Base-by-base conservation (phyloP, 2,888 invertebrate species). In the Ecliptopera silaceata region DNA sequence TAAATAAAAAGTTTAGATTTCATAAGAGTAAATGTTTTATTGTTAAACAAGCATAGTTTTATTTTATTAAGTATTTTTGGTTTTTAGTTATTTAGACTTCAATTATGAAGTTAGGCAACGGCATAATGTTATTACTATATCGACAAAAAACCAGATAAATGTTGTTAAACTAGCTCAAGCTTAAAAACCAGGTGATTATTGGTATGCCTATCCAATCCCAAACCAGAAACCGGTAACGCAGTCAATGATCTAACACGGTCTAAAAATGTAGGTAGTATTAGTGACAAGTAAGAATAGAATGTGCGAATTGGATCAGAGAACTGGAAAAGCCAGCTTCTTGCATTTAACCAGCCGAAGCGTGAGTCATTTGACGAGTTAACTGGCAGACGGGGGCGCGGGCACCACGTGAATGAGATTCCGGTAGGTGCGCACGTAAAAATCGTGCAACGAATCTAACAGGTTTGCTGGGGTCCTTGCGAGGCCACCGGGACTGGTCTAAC, bases 391-490 rank as follows among this genome's bases (percentile, higher is more conserved):
- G 71, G 77, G 70, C 82, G 75, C 80, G 75, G 82, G 82, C 81
- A 86, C 80, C 86, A 84, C 85, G 86, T 90, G 84, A 90, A 90
- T 90, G 91, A 88, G 88, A 90, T 89, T 86, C 89, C 90, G 89
- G 88, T 90, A 88, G 89, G 88, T 88, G 88, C 88, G 85, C 88
- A 90, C 90, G 89, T 91, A 91, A 91, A 91, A 91, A 91, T 91
- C 91, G 89, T 89, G 89, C 90, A 89, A 90, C 89, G 86, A 90
- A 91, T 91, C 91, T 90, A 90, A 91, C 91, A 90, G 91, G 91
- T 91, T 91, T 90, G 82, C 86, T 86, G 89, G 85, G 87, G 88
- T 90, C 90, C 90, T 90, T 89, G 88, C 84, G 88, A 90, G 89
- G 90, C 88, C 90, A 84, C 73, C 82, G 88, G 90, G 91, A 91